Percentiles rank a stretch among this genome's conserved stretches.
Conservation (phyloP, 2,113 vertebrate species). For the Vicugna pacos region DNA sequence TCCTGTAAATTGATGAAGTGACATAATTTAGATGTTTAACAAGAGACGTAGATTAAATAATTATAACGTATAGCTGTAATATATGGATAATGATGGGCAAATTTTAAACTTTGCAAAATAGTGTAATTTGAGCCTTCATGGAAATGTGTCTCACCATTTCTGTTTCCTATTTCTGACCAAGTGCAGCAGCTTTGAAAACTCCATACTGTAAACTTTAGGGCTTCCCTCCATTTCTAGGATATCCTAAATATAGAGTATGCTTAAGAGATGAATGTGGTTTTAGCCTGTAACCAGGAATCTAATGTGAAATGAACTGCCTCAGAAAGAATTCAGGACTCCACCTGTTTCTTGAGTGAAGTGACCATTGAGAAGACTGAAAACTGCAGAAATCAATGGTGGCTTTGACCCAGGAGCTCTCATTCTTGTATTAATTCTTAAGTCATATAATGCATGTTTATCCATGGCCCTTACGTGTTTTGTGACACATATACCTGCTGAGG, state of each 20-base stretch:
- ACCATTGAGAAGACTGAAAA: background rate
- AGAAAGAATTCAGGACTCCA: conserved; percentile 5
- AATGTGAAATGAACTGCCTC: background rate
- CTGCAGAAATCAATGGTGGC: background rate
- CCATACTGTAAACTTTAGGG: background rate
- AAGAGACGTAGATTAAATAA: conserved; percentile 78
- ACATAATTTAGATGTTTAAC: conserved; percentile 80
- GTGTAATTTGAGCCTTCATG: conserved; percentile 30
- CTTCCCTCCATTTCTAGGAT: background rate
- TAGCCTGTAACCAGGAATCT: background rate
- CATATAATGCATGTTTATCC: background rate
- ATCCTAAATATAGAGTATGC: conserved; percentile 1
- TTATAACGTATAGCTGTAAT: conserved; percentile 69
- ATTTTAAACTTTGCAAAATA: conserved; percentile 74
- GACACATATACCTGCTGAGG: background rate
- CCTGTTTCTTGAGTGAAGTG: background rate
- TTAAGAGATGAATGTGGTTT: background rate
- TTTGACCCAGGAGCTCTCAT: background rate
- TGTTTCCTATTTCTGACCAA: conserved; percentile 56
- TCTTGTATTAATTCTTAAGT: background rate
- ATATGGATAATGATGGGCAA: conserved; percentile 67
- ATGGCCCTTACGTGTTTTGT: background rate
- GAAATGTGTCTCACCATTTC: background rate
- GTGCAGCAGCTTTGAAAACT: background rate
- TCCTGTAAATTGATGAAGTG: conserved; percentile 76